Evolutionary conservation across 2,797 vertebrate genomes (phyloP).

Genomic region (Acridotheres tristis): DNA sequence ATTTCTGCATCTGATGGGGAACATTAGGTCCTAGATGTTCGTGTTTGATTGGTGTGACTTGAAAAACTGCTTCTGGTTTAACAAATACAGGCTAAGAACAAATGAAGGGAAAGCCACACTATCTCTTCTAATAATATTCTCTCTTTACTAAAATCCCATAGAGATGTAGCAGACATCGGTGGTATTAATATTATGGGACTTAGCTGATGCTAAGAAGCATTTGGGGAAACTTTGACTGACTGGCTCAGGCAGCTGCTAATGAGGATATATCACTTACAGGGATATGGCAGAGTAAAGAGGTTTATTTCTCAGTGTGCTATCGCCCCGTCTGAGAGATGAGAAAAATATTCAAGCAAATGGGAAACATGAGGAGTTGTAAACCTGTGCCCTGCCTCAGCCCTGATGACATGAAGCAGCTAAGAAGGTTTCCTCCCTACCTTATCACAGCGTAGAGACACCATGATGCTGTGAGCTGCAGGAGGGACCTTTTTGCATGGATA

Average conservation of each 20-base stretch:
- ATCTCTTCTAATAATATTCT: slow-evolving; percentile 55
- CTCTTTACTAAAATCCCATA: slow-evolving; percentile 50
- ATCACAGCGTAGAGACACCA: accelerated
- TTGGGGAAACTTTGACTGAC: slow-evolving; percentile 72
- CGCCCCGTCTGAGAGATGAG: background rate
- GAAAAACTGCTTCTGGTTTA: slow-evolving; percentile 18
- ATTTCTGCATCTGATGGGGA: background rate
- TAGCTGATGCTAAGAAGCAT: slow-evolving; percentile 69
- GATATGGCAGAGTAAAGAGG: slow-evolving; percentile 26
- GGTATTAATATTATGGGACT: slow-evolving; percentile 68
- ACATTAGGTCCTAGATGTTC: background rate
- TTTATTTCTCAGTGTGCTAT: slow-evolving; percentile 45
- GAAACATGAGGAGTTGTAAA: background rate
- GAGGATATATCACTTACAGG: slow-evolving; percentile 63
- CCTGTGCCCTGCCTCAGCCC: background rate
- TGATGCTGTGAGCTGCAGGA: background rate
- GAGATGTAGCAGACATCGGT: slow-evolving; percentile 34
- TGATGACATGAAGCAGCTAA: background rate
- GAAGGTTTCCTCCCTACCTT: background rate
- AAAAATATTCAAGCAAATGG: background rate
- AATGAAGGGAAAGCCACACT: slow-evolving; percentile 49
- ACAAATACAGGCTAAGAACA: slow-evolving; percentile 26
- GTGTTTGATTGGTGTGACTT: slow-evolving; percentile 16
- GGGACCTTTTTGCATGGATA: background rate
- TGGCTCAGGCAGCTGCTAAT: slow-evolving; percentile 61